Evolutionary conservation across 2,888 invertebrate species (phyloP).

Genomic region (Hedychridium roseum): DNA sequence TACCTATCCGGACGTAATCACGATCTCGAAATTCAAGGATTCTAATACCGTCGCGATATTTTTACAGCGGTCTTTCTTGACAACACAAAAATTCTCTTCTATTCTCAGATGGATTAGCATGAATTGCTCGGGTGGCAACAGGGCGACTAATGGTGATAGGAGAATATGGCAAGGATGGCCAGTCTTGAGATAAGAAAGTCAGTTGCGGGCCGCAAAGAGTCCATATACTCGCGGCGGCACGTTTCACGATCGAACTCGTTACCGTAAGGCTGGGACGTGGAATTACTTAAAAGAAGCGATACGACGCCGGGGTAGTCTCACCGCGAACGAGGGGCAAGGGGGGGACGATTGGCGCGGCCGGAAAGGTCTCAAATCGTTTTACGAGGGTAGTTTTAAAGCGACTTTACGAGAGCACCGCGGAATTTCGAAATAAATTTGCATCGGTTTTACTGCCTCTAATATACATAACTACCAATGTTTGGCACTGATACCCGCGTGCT

Average conservation of each 20-base stretch:
- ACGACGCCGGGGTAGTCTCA: slow-evolving; percentile 34
- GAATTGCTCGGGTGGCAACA: no score
- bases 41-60: no score
- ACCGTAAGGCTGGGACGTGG: slow-evolving; percentile 34
- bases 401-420: slow-evolving; percentile 50
- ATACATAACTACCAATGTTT: slow-evolving; percentile 60
- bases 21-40: slow-evolving; percentile 4
- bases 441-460: slow-evolving; percentile 57
- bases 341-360: slow-evolving; percentile 5
- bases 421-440: slow-evolving; percentile 61
- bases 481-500: slow-evolving; percentile 50
- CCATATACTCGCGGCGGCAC: slow-evolving; percentile 29
- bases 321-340: slow-evolving; percentile 17
- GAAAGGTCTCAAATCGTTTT: slow-evolving; percentile 56
- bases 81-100: no score
- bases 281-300: slow-evolving; percentile 40
- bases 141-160: no score
- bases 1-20: not conserved
- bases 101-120: no score
- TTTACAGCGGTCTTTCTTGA: no score
- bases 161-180: no score
- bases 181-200: no score
- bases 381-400: slow-evolving; percentile 58
- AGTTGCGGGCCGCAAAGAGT: no score
- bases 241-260: slow-evolving; percentile 37